Conservation (phyloP, 2,888 invertebrate genomes). For the Hirtodrosophila cameraria region DNA sequence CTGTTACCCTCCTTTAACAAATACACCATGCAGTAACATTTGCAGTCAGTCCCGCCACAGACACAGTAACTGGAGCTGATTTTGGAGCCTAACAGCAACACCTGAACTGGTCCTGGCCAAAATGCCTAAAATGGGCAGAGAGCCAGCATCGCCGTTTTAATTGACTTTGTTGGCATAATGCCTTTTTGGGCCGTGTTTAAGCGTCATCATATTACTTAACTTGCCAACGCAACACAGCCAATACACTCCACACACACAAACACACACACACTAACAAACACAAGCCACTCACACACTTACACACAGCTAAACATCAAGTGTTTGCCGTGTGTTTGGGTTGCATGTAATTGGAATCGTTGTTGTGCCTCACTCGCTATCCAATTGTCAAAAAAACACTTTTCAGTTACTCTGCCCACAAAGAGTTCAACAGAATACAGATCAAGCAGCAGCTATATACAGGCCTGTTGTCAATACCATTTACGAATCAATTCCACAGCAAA, state of each 20-base stretch:
- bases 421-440: not conserved
- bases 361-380: conserved; percentile 17
- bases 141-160: conserved; percentile 48
- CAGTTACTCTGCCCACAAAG: conserved; percentile 25
- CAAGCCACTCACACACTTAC: not conserved
- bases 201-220: conserved; percentile 77
- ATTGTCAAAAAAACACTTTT: conserved; percentile 41
- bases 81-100: conserved; percentile 7
- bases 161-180: conserved; percentile 74
- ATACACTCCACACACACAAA: not conserved
- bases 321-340: conserved; percentile 21
- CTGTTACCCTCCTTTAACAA: not conserved
- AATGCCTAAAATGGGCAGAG: not conserved
- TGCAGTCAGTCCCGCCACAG: not conserved
- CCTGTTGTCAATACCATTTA: too few relatives aligned
- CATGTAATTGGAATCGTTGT: conserved; percentile 41
- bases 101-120: conserved; percentile 11
- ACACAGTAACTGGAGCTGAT: conserved; percentile 9
- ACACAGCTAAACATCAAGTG: conserved; percentile 32
- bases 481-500: too few relatives aligned
- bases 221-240: conserved; percentile 25
- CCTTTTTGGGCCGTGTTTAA: conserved; percentile 72
- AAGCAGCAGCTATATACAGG: not conserved
- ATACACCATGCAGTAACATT: not conserved
- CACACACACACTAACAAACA: conserved; percentile 9